Base-by-base conservation (phyloP, 2,113 vertebrate species). In the Puffinus mauretanicus region DNA sequence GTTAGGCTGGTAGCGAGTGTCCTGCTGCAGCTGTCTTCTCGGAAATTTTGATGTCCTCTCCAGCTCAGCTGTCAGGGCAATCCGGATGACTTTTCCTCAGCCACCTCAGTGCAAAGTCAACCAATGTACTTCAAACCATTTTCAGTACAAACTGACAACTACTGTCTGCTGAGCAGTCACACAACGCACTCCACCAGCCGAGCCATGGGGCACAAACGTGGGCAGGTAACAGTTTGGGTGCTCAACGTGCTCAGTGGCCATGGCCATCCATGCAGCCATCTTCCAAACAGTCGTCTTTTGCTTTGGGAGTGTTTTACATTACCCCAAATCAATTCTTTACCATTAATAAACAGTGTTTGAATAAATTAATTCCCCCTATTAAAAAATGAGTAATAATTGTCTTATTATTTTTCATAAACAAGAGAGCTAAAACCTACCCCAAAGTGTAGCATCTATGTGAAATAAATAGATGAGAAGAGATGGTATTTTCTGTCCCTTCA, bases 111-210 rank as follows among this genome's bases (percentile, higher is more conserved):
- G 42, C 36, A 75, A 61, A 61, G n/a, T 36, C 46, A 82, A n/a
- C 11, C 27, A 57, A 44, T 15, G 22, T 27, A 61, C 17, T 77
- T 60, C 21, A 83, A 83, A 30, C 7, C 3, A 13, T 21, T 83
- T 71, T 69, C 64, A 55, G 17, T 7, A 38, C 2, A 2, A 83
- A 60, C 12, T 57, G 83, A 36, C 20, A 81, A 20, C 21, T 36
- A n/a, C 26, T 26, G 58, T 32, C 46, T 46, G 29, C 72, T 52
- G 34, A 89, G 67, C 24, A 32, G 30, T 30, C 30, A 47, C 30
- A 60, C 1, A 0, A n/a, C 0, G 0, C 6, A 10, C 38, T 29
- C 47, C 65, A 26, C 6, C 54, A 80, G 55, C 44, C 1, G 0
- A 73, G 36, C 70, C 0, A 0, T 3, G 9, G 58, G 20, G 29